These are phyloP conservation scores for Meloidogyne hapla DNA, from an alignment of 1,140 invertebrate species.

Conservation along the genomic window DNA sequence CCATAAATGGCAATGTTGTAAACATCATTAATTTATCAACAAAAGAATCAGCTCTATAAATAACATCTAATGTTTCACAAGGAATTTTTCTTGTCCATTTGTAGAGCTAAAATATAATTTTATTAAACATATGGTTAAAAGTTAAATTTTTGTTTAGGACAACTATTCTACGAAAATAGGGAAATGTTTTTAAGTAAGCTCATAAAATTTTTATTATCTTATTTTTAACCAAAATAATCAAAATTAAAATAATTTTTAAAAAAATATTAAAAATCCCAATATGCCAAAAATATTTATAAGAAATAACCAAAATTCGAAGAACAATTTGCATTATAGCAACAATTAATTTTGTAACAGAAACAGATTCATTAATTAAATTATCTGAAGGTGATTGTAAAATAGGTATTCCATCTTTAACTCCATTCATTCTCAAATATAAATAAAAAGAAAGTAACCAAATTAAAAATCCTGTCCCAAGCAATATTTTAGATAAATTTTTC, in stretches of 20 bases:
- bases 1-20: constrained; percentile 2
- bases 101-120: not conserved
- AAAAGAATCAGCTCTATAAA: not conserved
- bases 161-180: too few species aligned
- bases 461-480: not conserved
- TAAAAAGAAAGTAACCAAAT: constrained; percentile 18
- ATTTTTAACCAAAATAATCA: too few species aligned
- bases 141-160: too few species aligned
- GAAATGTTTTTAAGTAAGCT: too few species aligned
- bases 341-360: constrained; percentile 2
- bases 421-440: not conserved
- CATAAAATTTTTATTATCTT: too few species aligned
- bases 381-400: not conserved
- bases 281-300: too few species aligned
- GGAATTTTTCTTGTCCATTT: constrained; percentile 2
- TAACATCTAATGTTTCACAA: constrained; percentile 3
- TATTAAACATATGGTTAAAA: too few species aligned
- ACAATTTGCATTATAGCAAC: not conserved
- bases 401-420: constrained; percentile 4
- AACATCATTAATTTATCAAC: constrained; percentile 6
- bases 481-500: constrained; percentile 4
- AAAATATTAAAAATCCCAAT: too few species aligned
- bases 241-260: too few species aligned
- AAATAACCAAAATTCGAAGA: not conserved
- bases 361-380: constrained; percentile 7